phyloP scores from a whole-genome alignment of 2,113 vertebrate species.

The Taxidea taxus region DNA sequence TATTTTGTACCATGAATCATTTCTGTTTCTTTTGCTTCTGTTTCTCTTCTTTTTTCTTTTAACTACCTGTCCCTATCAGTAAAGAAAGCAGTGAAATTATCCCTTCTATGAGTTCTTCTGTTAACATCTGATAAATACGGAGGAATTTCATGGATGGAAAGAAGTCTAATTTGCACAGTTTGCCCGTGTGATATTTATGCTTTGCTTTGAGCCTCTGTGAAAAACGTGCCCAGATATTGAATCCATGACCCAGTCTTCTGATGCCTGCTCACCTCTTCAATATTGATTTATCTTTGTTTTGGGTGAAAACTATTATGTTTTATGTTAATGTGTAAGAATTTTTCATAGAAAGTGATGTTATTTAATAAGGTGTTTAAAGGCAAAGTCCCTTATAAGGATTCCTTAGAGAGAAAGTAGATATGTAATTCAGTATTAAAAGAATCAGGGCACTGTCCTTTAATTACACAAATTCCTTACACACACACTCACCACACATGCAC shows the following conservation, averaged over 20 bases:
- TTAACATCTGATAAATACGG: not conserved
- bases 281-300: not conserved
- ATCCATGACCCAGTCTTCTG: slow-evolving; percentile 47
- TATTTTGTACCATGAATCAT: not conserved
- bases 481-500: not conserved
- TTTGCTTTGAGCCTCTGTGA: slow-evolving; percentile 1
- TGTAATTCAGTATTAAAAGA: not conserved
- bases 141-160: not conserved
- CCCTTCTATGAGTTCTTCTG: not conserved
- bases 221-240: slow-evolving; percentile 54
- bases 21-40: not conserved
- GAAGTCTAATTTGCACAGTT: not conserved
- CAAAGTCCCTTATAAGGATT: not conserved
- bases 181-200: not conserved
- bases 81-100: not conserved
- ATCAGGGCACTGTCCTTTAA: not conserved
- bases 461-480: not conserved
- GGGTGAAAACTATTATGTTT: slow-evolving; percentile 65
- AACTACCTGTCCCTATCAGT: not conserved
- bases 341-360: not conserved
- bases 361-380: not conserved
- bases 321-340: slow-evolving; percentile 17
- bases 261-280: not conserved
- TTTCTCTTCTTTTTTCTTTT: not conserved
- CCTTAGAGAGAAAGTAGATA: not conserved